A percentile compares a stretch with the other conserved stretches of the same genome.
phyloP scores from a whole-genome alignment of 2,797 vertebrate genomes.

The Pipistrellus pygmaeus region DNA sequence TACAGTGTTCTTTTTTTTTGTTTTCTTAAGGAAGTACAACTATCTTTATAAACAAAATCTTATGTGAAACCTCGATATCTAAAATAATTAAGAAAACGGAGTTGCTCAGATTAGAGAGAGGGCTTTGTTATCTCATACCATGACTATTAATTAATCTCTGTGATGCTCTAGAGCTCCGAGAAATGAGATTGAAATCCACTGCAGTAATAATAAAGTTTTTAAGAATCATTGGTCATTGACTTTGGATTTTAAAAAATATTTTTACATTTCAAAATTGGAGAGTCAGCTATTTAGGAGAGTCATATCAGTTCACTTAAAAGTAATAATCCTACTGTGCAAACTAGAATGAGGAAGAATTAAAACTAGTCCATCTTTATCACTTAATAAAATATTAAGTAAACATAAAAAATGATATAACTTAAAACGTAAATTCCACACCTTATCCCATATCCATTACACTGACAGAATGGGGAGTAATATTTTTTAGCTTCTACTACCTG shows the following conservation, averaged over 20 bases:
- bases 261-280: not conserved
- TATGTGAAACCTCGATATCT: not conserved
- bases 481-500: not conserved
- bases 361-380: not conserved
- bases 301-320: constrained; percentile 42
- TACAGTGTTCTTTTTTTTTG: not conserved
- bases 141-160: not conserved
- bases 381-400: not conserved
- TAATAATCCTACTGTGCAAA: not conserved
- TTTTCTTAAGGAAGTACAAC: not conserved
- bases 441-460: not conserved
- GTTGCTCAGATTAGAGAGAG: not conserved
- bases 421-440: not conserved
- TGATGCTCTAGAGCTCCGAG: not conserved
- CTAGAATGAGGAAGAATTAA: not conserved
- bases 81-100: constrained; percentile 52
- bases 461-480: not conserved
- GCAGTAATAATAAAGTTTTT: not conserved
- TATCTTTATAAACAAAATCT: not conserved
- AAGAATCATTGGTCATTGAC: not conserved
- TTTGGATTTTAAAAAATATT: not conserved
- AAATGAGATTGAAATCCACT: constrained; percentile 3
- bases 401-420: not conserved
- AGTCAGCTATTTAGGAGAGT: constrained; percentile 19
- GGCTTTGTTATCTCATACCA: not conserved